Percentiles rank a stretch among this genome's conserved stretches.
Evolutionary conservation across 2,888 invertebrate genomes (phyloP).

Genomic region (Melieria crassipennis): DNA sequence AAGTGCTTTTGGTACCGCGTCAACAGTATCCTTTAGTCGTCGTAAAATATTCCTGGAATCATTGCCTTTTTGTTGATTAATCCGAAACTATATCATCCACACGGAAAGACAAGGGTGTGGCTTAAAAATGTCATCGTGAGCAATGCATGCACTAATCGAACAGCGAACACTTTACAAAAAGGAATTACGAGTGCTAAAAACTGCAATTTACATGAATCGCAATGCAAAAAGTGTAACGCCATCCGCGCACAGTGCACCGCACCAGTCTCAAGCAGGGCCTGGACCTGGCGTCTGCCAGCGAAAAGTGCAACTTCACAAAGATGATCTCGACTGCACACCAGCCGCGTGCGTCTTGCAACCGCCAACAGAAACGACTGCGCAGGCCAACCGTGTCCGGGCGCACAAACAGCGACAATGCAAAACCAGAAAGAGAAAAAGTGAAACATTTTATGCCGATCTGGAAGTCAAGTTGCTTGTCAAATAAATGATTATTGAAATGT

Average conservation of each 20-base stretch:
- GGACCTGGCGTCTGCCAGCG: too few relatives aligned
- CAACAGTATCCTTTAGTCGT: too few relatives aligned
- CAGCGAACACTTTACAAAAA: conserved; percentile 15
- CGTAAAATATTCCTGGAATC: too few relatives aligned
- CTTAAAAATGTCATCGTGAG: background rate
- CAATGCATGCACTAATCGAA: conserved; percentile 3
- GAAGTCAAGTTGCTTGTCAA: conserved; percentile 65
- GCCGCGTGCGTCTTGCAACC: too few relatives aligned
- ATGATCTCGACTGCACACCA: too few relatives aligned
- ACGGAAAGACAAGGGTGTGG: background rate
- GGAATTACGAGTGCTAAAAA: conserved; percentile 51
- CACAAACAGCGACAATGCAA: background rate
- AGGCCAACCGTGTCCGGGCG: too few relatives aligned
- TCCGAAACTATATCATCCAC: background rate
- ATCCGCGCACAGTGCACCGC: too few relatives aligned
- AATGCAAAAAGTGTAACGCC: conserved; percentile 5
- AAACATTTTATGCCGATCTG: conserved; percentile 57
- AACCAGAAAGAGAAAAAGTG: conserved; percentile 8
- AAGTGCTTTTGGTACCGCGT: too few relatives aligned
- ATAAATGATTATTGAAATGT: conserved; percentile 63
- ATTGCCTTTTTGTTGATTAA: too few relatives aligned
- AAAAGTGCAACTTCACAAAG: too few relatives aligned
- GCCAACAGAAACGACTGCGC: background rate
- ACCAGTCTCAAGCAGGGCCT: background rate
- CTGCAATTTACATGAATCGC: conserved; percentile 57